Evolutionary conservation across 1,140 invertebrate genomes (phyloP), one percentile per base, ranked within the genome.

Genomic region (Brachionus sp.): DNA sequence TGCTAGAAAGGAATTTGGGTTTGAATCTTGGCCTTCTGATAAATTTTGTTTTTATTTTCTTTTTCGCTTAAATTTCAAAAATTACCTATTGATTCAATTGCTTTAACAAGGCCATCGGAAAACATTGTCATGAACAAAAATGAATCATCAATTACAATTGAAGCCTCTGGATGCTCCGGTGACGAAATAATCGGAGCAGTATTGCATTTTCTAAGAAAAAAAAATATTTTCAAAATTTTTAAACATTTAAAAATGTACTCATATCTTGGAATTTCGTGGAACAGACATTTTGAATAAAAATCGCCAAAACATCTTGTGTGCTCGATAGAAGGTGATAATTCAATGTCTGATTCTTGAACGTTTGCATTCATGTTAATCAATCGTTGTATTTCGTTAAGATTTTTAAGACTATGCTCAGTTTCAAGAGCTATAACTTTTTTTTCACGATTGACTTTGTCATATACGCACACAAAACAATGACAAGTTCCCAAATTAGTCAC

Each of bases 101-200:
- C 77, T 80, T 66, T 80, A 5, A 39, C 50, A 13, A 80, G 16
- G 5, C 77, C 77, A 66, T 80, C 77, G 23, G 77, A 39, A 44
- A 39, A 80, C 35, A 80, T 57, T 4, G 62, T 37, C 77, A 80
- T 80, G 25, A 80, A 80, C 2, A 80, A 10, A 57, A 66, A 57
- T 16, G 50, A 39, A 13, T 80, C 77, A 62, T 80, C 77, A 0
- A 80, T 62, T 13, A n/a, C 19, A 37, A 80, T 44, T 12, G 77
- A 80, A 9, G 29, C 12, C 1, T 33, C 23, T 4, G 62, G 62
- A 25, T 80, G 77, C 7, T 66, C 37, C 9, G 77, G 50, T 3
- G 23, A 13, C 23, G 9, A 57, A 39, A 39, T 80, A 2, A 80
- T 57, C 13, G 77, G 77, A 62, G 50, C 29, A 4, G 13, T 12